Evolutionary conservation across 2,888 invertebrate species (phyloP), one percentile per base, ranked within the genome.

Genomic region (Dryomyza anilis): DNA sequence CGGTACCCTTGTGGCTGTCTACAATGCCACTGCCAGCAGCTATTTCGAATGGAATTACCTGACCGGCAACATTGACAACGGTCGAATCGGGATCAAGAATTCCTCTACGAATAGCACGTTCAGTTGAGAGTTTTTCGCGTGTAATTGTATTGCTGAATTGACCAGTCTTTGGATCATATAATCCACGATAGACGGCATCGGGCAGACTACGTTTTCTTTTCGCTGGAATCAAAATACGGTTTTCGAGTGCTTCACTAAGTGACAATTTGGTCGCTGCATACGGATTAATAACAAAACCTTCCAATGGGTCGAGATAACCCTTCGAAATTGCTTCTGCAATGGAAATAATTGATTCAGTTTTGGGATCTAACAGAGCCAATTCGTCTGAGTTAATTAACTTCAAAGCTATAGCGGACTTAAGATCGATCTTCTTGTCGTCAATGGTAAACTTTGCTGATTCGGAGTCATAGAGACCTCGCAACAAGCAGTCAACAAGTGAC

Each of bases 131-230:
- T 78, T 91, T 90, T 80, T 92, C 92, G 73, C 90, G 89, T n/a
- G 90, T 91, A 74, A 89, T 87, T 2, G 93, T 90, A 79, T 92
- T 91, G 39, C 90, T 90, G 77, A 94, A 92, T 76, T 91, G 89
- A 53, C 95, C 95, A 36, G 91, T 90, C 73, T 89, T 87, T 0
- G 92, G 91, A 85, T 96, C 94, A 77, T 95, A 95, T 69, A 93
- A 88, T n/a, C 95, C 95, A 83, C 93, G 91, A 76, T 92, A 92
- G n/a, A 96, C 91, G 2, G 95, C 95, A 84, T 95, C 94, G 0
- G 93, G 92, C 29, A 95, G 85, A 67, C 93, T 93, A 69, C 94
- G 89, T 80, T 91, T 92, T 60, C 91, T 89, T 79, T 93, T 92
- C 45, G 93, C 90, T 8, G 93, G 92, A 6, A 94, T 87, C 58